These are phyloP conservation scores for Reticulitermes speratus DNA, from an alignment of 1,140 invertebrate genomes.

Conservation along the genomic window DNA sequence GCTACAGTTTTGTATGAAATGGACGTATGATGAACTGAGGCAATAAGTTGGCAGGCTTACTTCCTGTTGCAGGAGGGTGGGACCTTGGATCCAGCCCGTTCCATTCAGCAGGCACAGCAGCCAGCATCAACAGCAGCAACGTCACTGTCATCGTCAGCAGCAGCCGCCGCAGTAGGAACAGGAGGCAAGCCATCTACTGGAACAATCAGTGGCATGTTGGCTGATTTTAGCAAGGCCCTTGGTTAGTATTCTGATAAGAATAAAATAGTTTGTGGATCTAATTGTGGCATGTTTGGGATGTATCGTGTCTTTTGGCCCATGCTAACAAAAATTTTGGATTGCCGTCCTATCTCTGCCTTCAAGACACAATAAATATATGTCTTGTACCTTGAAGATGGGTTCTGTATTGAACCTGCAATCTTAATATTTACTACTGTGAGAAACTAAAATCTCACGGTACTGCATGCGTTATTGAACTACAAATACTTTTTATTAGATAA, in stretches of 20 bases:
- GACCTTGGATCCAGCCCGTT: neutral
- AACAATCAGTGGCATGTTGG: slow-evolving; percentile 53
- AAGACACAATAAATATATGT: no score
- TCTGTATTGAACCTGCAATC: no score
- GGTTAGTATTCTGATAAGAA: slow-evolving; percentile 41
- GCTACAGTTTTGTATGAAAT: neutral
- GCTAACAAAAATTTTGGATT: no score
- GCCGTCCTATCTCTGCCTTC: no score
- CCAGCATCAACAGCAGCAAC: neutral
- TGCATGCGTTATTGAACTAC: no score
- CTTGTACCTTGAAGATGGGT: no score
- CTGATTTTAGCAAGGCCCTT: slow-evolving; percentile 54
- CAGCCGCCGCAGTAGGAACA: neutral
- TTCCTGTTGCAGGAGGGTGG: slow-evolving; percentile 10
- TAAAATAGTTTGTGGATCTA: no score
- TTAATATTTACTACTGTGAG: no score
- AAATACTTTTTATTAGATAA: no score
- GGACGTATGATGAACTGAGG: neutral
- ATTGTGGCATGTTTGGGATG: no score
- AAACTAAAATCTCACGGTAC: no score
- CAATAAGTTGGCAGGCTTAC: slow-evolving; percentile 14
- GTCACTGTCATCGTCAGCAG: neutral
- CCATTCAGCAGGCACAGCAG: neutral
- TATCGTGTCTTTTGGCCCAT: no score
- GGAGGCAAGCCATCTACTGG: slow-evolving; percentile 33